phyloP scores from a whole-genome alignment of 2,113 vertebrate species.

The Elachura formosa region DNA sequence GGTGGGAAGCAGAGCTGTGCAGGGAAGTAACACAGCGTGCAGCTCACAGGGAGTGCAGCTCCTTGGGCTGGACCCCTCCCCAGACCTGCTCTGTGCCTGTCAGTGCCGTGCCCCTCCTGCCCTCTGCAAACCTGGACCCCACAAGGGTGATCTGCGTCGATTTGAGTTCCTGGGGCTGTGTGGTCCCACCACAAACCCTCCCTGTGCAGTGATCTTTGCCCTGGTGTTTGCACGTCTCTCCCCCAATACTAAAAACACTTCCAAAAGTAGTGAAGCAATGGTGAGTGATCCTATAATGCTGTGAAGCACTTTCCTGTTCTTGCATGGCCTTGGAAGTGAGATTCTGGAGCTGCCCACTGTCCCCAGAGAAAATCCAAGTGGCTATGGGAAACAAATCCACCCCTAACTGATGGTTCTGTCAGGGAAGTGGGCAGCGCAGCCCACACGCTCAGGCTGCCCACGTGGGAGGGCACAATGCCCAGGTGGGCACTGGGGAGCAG shows the following conservation, averaged over 20 bases:
- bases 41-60: not conserved
- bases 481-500: not conserved
- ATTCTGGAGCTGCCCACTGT: not conserved
- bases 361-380: not conserved
- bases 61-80: not conserved
- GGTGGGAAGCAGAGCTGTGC: not conserved
- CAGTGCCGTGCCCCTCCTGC: fast-evolving
- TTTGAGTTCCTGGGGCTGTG: not conserved
- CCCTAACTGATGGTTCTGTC: not conserved
- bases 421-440: not conserved
- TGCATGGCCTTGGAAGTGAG: not conserved
- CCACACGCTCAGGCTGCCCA: fast-evolving
- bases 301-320: not conserved
- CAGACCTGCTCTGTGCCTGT: fast-evolving
- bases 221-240: not conserved
- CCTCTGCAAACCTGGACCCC: not conserved
- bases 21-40: not conserved
- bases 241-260: not conserved
- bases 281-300: not conserved
- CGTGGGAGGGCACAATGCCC: fast-evolving
- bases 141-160: fast-evolving
- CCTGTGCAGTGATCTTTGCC: not conserved
- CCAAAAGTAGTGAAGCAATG: not conserved
- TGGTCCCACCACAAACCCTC: not conserved
- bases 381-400: not conserved